phyloP scores from a whole-genome alignment of 2,113 vertebrate species.

The Rhinoderma darwinii region DNA sequence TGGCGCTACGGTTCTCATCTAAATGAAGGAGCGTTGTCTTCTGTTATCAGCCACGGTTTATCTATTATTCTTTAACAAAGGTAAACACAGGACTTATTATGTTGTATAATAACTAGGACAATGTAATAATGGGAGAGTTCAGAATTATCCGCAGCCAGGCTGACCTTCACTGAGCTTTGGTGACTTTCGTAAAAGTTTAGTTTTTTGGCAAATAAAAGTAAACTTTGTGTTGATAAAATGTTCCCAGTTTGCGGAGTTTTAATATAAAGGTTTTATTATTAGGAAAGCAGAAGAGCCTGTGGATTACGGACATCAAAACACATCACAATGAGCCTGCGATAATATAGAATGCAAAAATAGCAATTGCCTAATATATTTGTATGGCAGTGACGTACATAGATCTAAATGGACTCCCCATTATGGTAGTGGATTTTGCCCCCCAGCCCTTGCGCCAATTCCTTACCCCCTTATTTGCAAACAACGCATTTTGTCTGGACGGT shows the following conservation, averaged over 20 bases:
- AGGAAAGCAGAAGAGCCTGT: background rate
- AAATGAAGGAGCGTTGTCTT: background rate
- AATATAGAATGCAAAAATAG: too few species aligned
- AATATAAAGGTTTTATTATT: too few species aligned
- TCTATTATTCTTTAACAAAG: background rate
- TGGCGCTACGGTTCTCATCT: background rate
- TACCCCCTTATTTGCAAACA: too few species aligned
- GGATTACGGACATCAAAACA: too few species aligned
- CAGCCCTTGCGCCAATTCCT: too few species aligned
- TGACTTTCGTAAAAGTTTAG: background rate
- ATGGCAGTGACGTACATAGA: too few species aligned
- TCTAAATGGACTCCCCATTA: too few species aligned
- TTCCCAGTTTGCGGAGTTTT: background rate
- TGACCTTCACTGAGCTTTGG: background rate
- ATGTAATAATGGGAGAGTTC: background rate
- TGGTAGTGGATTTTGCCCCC: too few species aligned
- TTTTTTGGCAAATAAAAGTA: background rate
- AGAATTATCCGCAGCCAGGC: background rate
- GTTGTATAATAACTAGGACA: background rate
- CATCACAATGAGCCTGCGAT: too few species aligned
- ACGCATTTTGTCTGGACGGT: too few species aligned
- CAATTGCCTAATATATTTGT: too few species aligned
- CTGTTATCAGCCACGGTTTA: constrained; percentile 6
- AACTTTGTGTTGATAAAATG: background rate
- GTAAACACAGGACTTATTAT: background rate